Evolutionary conservation across 2,888 invertebrate species (phyloP).

Genomic region (Julus scanicus): DNA sequence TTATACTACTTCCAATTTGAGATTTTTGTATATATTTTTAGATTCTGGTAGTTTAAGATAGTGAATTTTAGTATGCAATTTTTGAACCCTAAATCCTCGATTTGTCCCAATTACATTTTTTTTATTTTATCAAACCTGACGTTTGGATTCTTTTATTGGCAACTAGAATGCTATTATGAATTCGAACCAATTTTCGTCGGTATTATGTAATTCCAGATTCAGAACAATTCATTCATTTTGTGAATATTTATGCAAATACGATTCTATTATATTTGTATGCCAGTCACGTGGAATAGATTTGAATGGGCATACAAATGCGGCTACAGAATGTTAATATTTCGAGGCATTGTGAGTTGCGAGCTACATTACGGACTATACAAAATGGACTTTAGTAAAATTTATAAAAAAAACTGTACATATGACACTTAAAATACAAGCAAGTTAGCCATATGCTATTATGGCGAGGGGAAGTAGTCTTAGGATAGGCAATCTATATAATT

Average conservation of each 20-base stretch:
- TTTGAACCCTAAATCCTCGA: neutral
- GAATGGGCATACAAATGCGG: neutral
- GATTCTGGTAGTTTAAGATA: neutral
- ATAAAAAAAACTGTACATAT: too few species aligned
- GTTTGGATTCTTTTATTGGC: neutral
- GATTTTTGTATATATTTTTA: neutral
- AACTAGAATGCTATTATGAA: neutral
- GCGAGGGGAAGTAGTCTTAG: too few species aligned
- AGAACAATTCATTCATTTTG: neutral
- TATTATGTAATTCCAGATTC: neutral
- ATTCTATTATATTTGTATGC: neutral
- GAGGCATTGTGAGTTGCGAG: neutral
- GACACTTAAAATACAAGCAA: too few species aligned
- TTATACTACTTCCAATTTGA: neutral
- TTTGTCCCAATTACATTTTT: neutral
- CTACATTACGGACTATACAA: neutral
- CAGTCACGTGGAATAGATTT: neutral
- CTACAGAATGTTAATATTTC: neutral
- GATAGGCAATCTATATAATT: too few species aligned
- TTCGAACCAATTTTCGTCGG: neutral
- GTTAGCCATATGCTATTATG: too few species aligned
- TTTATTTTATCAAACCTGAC: neutral
- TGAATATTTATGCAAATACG: slow-evolving; percentile 10
- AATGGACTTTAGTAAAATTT: too few species aligned
- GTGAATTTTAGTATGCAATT: neutral